phyloP scores from a whole-genome alignment of 2,888 invertebrate genomes.

The Trimorus sp. region DNA sequence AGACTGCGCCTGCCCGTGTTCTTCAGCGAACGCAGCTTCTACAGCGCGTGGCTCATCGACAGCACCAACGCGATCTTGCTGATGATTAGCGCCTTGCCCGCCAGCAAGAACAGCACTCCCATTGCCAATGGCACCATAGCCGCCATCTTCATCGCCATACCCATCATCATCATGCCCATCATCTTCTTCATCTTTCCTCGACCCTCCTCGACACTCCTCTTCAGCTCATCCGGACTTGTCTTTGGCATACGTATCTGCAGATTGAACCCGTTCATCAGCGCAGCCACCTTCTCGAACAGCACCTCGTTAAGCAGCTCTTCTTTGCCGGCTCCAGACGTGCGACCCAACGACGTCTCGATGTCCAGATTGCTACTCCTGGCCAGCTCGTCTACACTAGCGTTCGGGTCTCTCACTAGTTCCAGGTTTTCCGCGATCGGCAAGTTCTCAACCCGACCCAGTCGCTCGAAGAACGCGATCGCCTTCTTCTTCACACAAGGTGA shows the following conservation, averaged over 20 bases:
- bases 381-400: conserved; percentile 81
- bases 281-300: conserved; percentile 87
- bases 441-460: conserved; percentile 88
- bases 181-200: conserved; percentile 94
- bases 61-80: conserved; percentile 91
- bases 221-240: conserved; percentile 86
- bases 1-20: conserved; percentile 81
- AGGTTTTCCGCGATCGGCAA: conserved; percentile 86
- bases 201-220: conserved; percentile 89
- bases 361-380: conserved; percentile 73
- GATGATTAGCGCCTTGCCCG: conserved; percentile 93
- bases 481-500: conserved; percentile 91
- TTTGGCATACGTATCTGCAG: conserved; percentile 90
- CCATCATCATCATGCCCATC: conserved; percentile 96
- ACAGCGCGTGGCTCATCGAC: conserved; percentile 90
- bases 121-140: conserved; percentile 91
- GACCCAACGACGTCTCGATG: conserved; percentile 87
- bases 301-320: conserved; percentile 87
- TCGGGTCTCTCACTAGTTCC: conserved; percentile 84
- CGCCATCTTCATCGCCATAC: conserved; percentile 91
- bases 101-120: conserved; percentile 90
- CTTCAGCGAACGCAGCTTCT: conserved; percentile 89
- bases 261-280: conserved; percentile 89
- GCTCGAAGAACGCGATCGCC: conserved; percentile 90
- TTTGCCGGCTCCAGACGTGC: conserved; percentile 85